Conservation (phyloP, 2,113 vertebrate genomes). For the Xiphophorus hellerii region DNA sequence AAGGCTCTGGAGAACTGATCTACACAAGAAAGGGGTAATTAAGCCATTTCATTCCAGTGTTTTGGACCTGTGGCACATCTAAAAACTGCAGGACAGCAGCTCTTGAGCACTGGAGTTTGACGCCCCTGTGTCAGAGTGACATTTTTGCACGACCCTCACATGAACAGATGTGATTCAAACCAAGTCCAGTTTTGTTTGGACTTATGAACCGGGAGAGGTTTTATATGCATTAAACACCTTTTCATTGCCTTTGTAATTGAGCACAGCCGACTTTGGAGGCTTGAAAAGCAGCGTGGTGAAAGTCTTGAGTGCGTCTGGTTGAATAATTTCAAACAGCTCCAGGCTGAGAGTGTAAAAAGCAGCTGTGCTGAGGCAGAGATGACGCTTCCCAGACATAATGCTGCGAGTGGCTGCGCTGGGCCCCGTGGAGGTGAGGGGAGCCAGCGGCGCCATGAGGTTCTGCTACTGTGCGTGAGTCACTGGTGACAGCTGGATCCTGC, state of each 20-base stretch:
- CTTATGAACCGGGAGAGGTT: constrained; percentile 11
- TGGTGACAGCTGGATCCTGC: constrained; percentile 49
- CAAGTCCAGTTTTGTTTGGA: not conserved
- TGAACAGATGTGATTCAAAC: not conserved
- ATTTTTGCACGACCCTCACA: not conserved
- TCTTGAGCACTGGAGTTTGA: too few relatives aligned
- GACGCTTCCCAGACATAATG: not conserved
- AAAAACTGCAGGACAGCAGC: too few relatives aligned
- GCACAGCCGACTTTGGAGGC: not conserved
- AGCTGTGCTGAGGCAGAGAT: not conserved
- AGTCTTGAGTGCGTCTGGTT: constrained; percentile 2
- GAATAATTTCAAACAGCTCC: constrained; percentile 39
- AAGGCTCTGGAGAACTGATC: too few relatives aligned
- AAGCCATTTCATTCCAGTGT: too few relatives aligned
- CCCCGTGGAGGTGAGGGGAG: constrained; percentile 36
- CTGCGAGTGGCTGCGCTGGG: constrained; percentile 31
- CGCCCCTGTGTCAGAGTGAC: too few relatives aligned
- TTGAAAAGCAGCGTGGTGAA: constrained; percentile 33
- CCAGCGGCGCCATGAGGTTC: constrained; percentile 34
- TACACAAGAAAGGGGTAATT: too few relatives aligned
- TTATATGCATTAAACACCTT: constrained; percentile 15
- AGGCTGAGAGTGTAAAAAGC: not conserved
- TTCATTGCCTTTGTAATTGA: constrained; percentile 12
- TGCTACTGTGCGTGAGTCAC: constrained; percentile 46
- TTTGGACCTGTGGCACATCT: too few relatives aligned